These are phyloP conservation scores for Eriosoma lanigerum DNA, from an alignment of 1,140 invertebrate species.

Conservation along the genomic window DNA sequence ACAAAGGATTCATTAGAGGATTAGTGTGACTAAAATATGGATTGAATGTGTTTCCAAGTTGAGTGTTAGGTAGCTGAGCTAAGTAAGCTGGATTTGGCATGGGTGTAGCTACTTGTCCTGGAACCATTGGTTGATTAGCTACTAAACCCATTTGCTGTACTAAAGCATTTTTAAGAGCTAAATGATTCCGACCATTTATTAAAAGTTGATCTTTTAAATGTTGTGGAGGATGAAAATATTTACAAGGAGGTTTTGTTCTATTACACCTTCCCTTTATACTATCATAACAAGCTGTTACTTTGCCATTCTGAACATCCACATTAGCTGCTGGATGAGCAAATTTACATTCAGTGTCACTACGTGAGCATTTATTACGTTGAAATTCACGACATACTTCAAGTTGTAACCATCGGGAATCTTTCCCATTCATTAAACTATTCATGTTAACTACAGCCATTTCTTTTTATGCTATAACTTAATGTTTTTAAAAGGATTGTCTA, in stretches of 20 bases:
- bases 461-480: slow-evolving; percentile 8
- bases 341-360: slow-evolving; percentile 99
- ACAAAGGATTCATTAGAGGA: slow-evolving; percentile 75
- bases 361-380: slow-evolving; percentile 98
- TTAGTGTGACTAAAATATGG: slow-evolving; percentile 79
- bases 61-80: slow-evolving; percentile 60
- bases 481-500: neutral
- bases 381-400: slow-evolving; percentile 99
- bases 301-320: slow-evolving; percentile 99
- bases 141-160: slow-evolving; percentile 94
- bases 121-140: slow-evolving; percentile 80
- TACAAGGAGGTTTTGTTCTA: slow-evolving; percentile 99
- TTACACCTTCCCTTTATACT: slow-evolving; percentile 99
- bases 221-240: slow-evolving; percentile 99
- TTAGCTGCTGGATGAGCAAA: slow-evolving; percentile 99
- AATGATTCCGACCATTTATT: slow-evolving; percentile 98
- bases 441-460: slow-evolving; percentile 95
- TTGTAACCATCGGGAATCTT: slow-evolving; percentile 99
- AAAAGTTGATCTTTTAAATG: slow-evolving; percentile 99
- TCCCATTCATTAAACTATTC: slow-evolving; percentile 94
- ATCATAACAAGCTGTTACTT: slow-evolving; percentile 99
- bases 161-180: slow-evolving; percentile 94
- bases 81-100: slow-evolving; percentile 60
- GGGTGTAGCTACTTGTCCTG: slow-evolving; percentile 84
- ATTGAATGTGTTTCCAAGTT: slow-evolving; percentile 80